Base-by-base conservation (phyloP, 2,888 invertebrate genomes). In the Chesias legatella region DNA sequence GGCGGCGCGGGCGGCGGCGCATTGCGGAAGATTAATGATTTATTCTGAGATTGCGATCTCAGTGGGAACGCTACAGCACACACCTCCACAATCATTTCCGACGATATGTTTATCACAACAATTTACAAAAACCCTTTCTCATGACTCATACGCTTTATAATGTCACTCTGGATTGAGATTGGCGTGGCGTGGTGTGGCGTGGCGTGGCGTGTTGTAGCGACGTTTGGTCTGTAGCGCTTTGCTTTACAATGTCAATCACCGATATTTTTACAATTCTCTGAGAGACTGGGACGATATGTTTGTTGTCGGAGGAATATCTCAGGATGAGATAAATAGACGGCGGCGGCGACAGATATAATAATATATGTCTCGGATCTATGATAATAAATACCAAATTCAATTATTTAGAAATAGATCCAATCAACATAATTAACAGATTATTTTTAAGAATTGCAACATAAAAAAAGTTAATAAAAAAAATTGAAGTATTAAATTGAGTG, bases 261-360 rank as follows among this genome's bases (percentile, higher is more conserved):
- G 69, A 69, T 71, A 74, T 73, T 73, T 73, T 68, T 67, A 65
- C 61, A 63, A 54, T 48, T 60, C 38, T 36, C 41, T n/a, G n/a
- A 49, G 45, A 53, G 48, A 60, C 52, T 33, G 45, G 35, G 43
- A 35, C 36, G 48, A 53, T 32, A 34, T 17, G 13, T 17, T 5
- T 17, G 13, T 5, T 17, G 13, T 17, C 13, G 5, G 3, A 3
- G 13, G 13, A 17, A 17, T 17, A 17, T 17, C 13, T 17, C 13
- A n/a, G 13, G 5, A 17, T 17, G 13, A 17, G 5, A 5, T 17
- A 17, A 3, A 5, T 17, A n/a, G n/a, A n/a, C n/a, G n/a, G n/a
- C n/a, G n/a, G n/a, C n/a, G n/a, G n/a, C n/a, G n/a, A n/a, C n/a
- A n/a, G n/a, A n/a, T n/a, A n/a, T n/a, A n/a, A n/a, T n/a, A n/a